Evolutionary conservation across 1,140 invertebrate species (phyloP).

Genomic region (Hyles euphorbiae): DNA sequence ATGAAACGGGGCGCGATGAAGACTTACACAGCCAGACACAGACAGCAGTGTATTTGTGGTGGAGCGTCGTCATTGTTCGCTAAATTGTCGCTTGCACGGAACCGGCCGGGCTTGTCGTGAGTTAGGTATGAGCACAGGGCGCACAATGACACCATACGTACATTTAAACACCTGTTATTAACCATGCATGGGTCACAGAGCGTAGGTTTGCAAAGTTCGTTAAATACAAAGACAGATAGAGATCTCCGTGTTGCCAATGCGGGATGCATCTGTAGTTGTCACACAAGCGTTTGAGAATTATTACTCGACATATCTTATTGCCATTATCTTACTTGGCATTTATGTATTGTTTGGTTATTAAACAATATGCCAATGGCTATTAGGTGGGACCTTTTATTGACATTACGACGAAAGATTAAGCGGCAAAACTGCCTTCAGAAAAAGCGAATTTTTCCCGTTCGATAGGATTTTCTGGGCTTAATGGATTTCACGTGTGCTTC

Average conservation of each 20-base stretch:
- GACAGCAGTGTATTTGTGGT: conserved; percentile 58
- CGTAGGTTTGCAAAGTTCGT: conserved; percentile 49
- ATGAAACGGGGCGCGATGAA: conserved; percentile 26
- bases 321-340: conserved; percentile 34
- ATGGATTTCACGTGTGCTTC: conserved; percentile 51
- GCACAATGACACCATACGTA: conserved; percentile 65
- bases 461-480: conserved; percentile 61
- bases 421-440: too few relatives aligned
- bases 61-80: conserved; percentile 71
- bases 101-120: conserved; percentile 68
- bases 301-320: background rate
- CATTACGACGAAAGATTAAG: too few relatives aligned
- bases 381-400: too few relatives aligned
- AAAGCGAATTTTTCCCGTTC: too few relatives aligned
- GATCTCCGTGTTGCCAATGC: conserved; percentile 39
- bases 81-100: conserved; percentile 72
- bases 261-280: background rate
- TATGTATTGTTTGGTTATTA: conserved; percentile 44
- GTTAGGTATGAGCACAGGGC: conserved; percentile 60
- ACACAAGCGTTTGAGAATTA: too few relatives aligned
- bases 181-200: conserved; percentile 64
- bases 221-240: conserved; percentile 68
- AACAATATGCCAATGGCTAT: too few relatives aligned
- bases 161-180: conserved; percentile 73
- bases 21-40: conserved; percentile 59